These are phyloP conservation scores for Sebastes nivosus DNA, from an alignment of 2,797 vertebrate genomes.

Conservation along the genomic window DNA sequence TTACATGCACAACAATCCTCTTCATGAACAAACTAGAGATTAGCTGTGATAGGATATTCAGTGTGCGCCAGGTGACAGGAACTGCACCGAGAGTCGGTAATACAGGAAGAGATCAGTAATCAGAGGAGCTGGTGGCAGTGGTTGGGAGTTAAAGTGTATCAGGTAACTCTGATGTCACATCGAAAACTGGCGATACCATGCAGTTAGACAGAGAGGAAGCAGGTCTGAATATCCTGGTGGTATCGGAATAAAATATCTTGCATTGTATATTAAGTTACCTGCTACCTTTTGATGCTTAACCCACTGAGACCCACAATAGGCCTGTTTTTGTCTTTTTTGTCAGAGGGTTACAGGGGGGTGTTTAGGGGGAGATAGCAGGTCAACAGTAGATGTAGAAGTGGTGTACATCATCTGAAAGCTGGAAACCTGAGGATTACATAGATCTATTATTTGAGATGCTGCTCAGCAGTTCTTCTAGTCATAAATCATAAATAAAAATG, in stretches of 20 bases:
- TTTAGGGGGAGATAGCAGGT: too few species aligned
- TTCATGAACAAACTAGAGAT: neutral
- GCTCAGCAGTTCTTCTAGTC: too few species aligned
- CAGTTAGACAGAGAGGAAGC: neutral
- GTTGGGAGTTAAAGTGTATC: neutral
- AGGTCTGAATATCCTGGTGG: neutral
- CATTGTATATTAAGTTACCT: neutral
- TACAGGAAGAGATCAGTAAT: constrained; percentile 26
- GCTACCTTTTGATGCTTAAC: neutral
- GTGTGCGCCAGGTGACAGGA: neutral
- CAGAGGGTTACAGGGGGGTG: too few species aligned
- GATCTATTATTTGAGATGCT: too few species aligned
- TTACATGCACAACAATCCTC: neutral
- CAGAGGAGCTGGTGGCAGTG: constrained; percentile 28
- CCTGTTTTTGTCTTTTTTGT: too few species aligned
- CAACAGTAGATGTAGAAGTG: too few species aligned
- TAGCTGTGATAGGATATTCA: neutral
- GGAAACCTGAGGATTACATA: too few species aligned
- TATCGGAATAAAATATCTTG: neutral
- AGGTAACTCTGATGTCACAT: constrained; percentile 3
- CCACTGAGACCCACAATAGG: too few species aligned
- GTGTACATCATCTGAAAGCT: too few species aligned
- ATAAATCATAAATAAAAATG: too few species aligned
- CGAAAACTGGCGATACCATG: too few species aligned
- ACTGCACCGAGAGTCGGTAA: neutral